phyloP scores from a whole-genome alignment of 2,113 vertebrate genomes.

The Onychostruthus taczanowskii region DNA sequence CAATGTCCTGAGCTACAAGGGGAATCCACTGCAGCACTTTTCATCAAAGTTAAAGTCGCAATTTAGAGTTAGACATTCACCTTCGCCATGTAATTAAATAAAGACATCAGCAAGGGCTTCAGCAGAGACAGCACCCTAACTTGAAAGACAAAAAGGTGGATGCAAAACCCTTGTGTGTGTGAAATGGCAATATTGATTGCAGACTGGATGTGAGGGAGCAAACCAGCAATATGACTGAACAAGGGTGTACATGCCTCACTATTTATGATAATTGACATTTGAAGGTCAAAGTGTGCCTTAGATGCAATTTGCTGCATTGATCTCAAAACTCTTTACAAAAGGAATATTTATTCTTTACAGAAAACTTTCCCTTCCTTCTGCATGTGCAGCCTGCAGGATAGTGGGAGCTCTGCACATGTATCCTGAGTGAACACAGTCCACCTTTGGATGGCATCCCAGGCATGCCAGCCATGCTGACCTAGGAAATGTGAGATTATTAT shows the following conservation, averaged over 20 bases:
- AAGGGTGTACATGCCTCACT: background rate
- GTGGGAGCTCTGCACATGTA: background rate
- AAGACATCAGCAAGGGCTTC: background rate
- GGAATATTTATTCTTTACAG: background rate
- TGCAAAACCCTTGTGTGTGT: background rate
- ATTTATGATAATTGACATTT: background rate
- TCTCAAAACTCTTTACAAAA: background rate
- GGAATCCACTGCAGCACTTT: background rate
- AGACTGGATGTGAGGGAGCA: background rate
- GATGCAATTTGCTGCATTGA: background rate
- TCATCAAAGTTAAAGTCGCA: background rate
- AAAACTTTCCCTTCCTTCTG: background rate
- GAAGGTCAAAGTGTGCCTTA: background rate
- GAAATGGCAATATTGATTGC: background rate
- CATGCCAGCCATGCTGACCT: background rate
- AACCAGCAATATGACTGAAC: background rate
- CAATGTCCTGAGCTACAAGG: background rate
- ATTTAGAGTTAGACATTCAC: background rate
- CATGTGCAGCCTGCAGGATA: fast-evolving
- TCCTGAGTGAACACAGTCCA: background rate
- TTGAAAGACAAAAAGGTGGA: background rate
- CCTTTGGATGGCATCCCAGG: background rate
- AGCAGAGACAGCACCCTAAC: background rate
- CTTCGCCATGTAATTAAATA: background rate
- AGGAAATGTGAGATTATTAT: background rate